Base-by-base conservation (phyloP, 2,888 invertebrate species). In the Punctoribates punctum region DNA sequence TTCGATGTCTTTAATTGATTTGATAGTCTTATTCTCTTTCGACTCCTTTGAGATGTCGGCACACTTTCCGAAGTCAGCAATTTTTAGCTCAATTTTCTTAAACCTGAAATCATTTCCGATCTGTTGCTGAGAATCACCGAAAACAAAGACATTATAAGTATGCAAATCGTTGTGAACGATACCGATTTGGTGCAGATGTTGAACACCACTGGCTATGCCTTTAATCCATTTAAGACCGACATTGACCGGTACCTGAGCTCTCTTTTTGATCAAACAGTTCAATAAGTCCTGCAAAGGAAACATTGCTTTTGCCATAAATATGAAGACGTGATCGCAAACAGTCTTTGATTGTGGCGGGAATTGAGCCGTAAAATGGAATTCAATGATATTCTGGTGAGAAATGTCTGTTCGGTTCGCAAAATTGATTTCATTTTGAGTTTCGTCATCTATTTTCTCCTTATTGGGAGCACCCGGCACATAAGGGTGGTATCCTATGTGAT, bases 261-360 rank as follows among this genome's bases (percentile, higher is more conserved):
- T 23, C 60, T 27, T 15, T 60, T 15, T 60, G 29, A 60, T 23
- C 27, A 60, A 23, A 60, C 1, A 25, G 29, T 60, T 60, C 27
- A 60, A 15, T 25, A 60, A 60, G 2, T 60, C 29, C 29, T 60
- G 60, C 25, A 60, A 25, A 27, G 51, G 29, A 60, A 60, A 60
- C 60, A 60, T 60, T 17, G 60, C 29, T 25, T 60, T 60, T 15
- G 9, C 60, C 60, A 60, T 60, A 29, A 60, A 60, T 60, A 60
- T 60, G 60, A 60, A 60, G 15, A 60, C 60, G 60, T 60, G 60
- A 15, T 60, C 27, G 29, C 27, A 29, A 60, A 29, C 25, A 25
- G 60, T 60, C 51, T 51, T 51, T 4, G 60, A 11, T 8, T 60
- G 0, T 6, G 60, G 27, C 9, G 29, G 60, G 20, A 8, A 60